These are phyloP conservation scores for Hypothenemus hampei DNA, from an alignment of 1,140 invertebrate species.

Conservation along the genomic window DNA sequence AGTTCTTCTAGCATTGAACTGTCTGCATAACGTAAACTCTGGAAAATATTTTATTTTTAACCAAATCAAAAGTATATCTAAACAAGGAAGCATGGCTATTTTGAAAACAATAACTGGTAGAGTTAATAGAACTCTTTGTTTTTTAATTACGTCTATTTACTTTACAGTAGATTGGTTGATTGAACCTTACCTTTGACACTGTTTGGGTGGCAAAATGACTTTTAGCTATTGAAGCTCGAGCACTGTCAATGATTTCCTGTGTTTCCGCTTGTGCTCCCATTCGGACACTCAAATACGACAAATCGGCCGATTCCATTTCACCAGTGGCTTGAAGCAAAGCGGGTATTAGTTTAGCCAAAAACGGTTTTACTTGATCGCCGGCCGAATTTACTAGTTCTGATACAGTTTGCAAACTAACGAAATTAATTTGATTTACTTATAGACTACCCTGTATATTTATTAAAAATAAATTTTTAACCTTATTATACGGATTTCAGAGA, in stretches of 20 bases:
- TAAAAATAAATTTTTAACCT: conserved; percentile 46
- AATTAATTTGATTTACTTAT: conserved; percentile 5
- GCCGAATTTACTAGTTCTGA: conserved; percentile 77
- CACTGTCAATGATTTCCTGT: conserved; percentile 70
- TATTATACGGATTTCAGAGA: conserved; percentile 72
- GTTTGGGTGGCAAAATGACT: conserved; percentile 84
- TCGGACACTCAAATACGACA: conserved; percentile 74
- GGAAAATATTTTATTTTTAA: conserved; percentile 7
- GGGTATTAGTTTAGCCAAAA: conserved; percentile 74
- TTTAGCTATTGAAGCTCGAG: conserved; percentile 70
- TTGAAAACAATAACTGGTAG: background rate
- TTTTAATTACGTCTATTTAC: background rate
- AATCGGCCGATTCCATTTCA: conserved; percentile 72
- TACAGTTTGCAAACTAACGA: conserved; percentile 70
- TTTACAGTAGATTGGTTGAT: background rate
- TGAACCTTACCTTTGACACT: conserved; percentile 63
- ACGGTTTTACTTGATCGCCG: conserved; percentile 70
- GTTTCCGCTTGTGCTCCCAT: conserved; percentile 59
- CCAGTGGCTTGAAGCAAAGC: conserved; percentile 79
- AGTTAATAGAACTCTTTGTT: background rate
- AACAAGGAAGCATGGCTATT: no score
- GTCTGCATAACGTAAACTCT: conserved; percentile 82
- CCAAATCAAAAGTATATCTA: background rate
- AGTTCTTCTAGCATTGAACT: conserved; percentile 69
- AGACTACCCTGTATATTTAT: conserved; percentile 5